A percentile compares a stretch with the other conserved stretches of the same genome.
phyloP scores from a whole-genome alignment of 2,888 invertebrate genomes.

The Platycnemis pennipes region DNA sequence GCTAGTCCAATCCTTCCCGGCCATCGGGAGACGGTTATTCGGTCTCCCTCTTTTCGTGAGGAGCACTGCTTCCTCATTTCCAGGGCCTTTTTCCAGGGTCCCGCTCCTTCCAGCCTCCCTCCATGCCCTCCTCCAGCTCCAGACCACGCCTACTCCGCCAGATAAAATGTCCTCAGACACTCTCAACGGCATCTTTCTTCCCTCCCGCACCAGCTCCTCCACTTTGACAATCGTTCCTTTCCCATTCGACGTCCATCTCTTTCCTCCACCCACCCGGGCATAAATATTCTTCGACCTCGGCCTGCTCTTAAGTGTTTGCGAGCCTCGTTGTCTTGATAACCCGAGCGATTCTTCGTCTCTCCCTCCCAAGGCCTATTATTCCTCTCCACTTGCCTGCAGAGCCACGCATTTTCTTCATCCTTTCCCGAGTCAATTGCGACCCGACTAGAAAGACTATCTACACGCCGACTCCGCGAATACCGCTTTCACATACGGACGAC shows the following conservation, averaged over 20 bases:
- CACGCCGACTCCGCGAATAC: too few species aligned
- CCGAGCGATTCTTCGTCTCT: neutral
- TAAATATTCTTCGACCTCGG: slow-evolving; percentile 36
- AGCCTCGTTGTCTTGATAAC: neutral
- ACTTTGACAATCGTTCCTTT: slow-evolving; percentile 11
- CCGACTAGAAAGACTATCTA: too few species aligned
- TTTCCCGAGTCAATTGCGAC: too few species aligned
- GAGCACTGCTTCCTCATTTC: neutral
- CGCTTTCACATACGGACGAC: too few species aligned
- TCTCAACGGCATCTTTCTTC: neutral
- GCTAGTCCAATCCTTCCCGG: neutral
- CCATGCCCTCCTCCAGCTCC: neutral
- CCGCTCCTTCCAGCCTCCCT: neutral
- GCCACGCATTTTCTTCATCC: neutral
- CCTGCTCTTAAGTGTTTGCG: slow-evolving; percentile 20
- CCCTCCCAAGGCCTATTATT: neutral
- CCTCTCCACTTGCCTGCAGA: neutral
- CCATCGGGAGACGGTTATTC: neutral
- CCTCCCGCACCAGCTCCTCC: neutral
- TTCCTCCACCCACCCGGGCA: neutral
- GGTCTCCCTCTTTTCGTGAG: neutral
- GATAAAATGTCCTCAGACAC: neutral
- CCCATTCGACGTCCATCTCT: neutral
- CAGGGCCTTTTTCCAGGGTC: neutral
- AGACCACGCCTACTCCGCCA: neutral